Evolutionary conservation across 1,140 invertebrate species (phyloP).

Genomic region (Drosophila novamexicana): DNA sequence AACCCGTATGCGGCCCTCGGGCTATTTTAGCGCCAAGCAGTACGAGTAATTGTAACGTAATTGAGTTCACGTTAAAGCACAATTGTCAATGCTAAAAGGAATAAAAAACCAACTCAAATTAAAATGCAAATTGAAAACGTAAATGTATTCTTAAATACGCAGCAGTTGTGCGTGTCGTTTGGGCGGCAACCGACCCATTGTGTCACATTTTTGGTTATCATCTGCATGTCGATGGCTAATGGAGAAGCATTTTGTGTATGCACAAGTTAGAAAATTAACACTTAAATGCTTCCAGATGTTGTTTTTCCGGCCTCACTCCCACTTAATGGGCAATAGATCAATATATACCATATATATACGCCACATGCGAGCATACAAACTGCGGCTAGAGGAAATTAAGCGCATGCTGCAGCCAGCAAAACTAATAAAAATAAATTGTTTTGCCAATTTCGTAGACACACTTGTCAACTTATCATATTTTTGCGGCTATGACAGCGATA

Average conservation of each 20-base stretch:
- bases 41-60: slow-evolving; percentile 57
- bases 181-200: slow-evolving; percentile 23
- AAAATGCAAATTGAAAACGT: slow-evolving; percentile 63
- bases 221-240: slow-evolving; percentile 12
- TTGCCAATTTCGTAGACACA: slow-evolving; percentile 47
- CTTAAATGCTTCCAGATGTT: slow-evolving; percentile 69
- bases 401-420: slow-evolving; percentile 25
- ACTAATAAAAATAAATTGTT: slow-evolving; percentile 70
- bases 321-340: slow-evolving; percentile 33
- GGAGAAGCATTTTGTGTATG: slow-evolving; percentile 37
- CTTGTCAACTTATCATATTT: slow-evolving; percentile 47
- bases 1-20: slow-evolving; percentile 52
- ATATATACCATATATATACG: slow-evolving; percentile 10
- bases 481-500: slow-evolving; percentile 28
- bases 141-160: slow-evolving; percentile 30
- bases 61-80: slow-evolving; percentile 58
- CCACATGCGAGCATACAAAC: slow-evolving; percentile 22
- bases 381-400: slow-evolving; percentile 4
- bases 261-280: slow-evolving; percentile 61
- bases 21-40: slow-evolving; percentile 22
- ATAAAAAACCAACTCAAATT: slow-evolving; percentile 39
- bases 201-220: slow-evolving; percentile 8
- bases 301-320: not conserved
- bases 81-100: slow-evolving; percentile 49
- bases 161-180: not conserved